Conservation (phyloP, 1,140 invertebrate species). For the Drosophila nikananu region DNA sequence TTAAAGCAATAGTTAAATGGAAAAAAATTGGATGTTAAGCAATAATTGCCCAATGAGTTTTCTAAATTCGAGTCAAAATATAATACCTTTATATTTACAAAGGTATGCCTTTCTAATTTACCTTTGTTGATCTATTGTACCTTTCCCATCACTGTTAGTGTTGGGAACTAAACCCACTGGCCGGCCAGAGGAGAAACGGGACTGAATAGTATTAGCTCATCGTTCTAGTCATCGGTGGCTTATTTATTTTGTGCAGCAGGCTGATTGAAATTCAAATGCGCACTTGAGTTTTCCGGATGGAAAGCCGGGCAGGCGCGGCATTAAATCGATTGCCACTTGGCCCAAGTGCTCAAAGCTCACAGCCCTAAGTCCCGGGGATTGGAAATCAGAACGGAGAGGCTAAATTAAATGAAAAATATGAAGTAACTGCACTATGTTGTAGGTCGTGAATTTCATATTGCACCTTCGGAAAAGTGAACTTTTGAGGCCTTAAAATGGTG, state of each 20-base stretch:
- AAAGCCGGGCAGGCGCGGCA: conserved; percentile 46
- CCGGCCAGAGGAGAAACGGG: conserved; percentile 6
- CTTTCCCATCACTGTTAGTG: conserved; percentile 1
- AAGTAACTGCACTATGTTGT: conserved; percentile 11
- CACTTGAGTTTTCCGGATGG: conserved; percentile 53
- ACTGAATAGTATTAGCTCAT: conserved; percentile 28
- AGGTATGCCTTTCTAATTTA: no score
- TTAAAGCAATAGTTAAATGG: not conserved
- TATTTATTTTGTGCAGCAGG: conserved; percentile 66
- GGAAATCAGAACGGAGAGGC: conserved; percentile 19
- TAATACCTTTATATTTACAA: not conserved
- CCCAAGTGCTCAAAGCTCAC: conserved; percentile 24
- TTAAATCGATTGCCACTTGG: conserved; percentile 55
- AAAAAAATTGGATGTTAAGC: no score
- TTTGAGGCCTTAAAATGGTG: conserved; percentile 14
- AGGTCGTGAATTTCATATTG: conserved; percentile 13
- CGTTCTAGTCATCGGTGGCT: conserved; percentile 44
- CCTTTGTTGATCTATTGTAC: not conserved
- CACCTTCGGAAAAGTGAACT: conserved; percentile 18
- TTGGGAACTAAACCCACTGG: not conserved
- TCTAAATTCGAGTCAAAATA: no score
- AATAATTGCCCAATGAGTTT: no score
- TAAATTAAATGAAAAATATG: conserved; percentile 19
- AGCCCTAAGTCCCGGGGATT: conserved; percentile 11
- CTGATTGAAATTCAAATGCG: conserved; percentile 79